phyloP scores from a whole-genome alignment of 2,113 vertebrate genomes.

The Campylorhamphus procurvoides region DNA sequence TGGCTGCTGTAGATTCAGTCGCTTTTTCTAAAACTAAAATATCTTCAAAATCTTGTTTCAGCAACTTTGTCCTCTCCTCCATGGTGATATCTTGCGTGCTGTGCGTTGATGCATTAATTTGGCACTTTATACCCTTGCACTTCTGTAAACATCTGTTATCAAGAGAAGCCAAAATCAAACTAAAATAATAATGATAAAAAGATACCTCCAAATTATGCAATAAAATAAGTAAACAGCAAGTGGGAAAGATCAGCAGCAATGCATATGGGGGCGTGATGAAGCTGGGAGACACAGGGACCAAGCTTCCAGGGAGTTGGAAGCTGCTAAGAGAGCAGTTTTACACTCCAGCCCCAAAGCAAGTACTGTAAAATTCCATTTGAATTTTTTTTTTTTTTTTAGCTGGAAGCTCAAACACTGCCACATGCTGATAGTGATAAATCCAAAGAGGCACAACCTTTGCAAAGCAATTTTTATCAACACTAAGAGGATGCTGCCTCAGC shows the following conservation, averaged over 20 bases:
- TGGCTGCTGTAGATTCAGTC: background rate
- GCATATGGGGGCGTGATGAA: background rate
- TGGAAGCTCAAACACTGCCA: constrained; percentile 61
- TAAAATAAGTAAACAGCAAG: constrained; percentile 26
- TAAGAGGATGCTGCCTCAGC: constrained; percentile 64
- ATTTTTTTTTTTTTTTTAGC: constrained; percentile 49
- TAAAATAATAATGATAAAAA: background rate
- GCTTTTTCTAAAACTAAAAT: background rate
- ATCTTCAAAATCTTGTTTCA: background rate
- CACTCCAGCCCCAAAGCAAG: constrained; percentile 60
- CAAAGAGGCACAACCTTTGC: constrained; percentile 68
- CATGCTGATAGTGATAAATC: constrained; percentile 70
- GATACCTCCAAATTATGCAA: background rate
- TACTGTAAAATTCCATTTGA: constrained; percentile 69
- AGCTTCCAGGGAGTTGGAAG: constrained; percentile 41
- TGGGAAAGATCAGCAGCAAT: background rate
- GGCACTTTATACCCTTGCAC: background rate
- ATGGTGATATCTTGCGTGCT: background rate
- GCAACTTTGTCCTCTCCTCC: background rate
- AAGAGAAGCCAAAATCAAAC: background rate
- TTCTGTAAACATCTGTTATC: background rate
- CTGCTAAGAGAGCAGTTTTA: constrained; percentile 62
- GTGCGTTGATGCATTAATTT: background rate
- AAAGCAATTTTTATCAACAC: constrained; percentile 69
- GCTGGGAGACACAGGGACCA: background rate